Evolutionary conservation across 1,140 invertebrate genomes (phyloP).

Genomic region (Drosophila bocki): DNA sequence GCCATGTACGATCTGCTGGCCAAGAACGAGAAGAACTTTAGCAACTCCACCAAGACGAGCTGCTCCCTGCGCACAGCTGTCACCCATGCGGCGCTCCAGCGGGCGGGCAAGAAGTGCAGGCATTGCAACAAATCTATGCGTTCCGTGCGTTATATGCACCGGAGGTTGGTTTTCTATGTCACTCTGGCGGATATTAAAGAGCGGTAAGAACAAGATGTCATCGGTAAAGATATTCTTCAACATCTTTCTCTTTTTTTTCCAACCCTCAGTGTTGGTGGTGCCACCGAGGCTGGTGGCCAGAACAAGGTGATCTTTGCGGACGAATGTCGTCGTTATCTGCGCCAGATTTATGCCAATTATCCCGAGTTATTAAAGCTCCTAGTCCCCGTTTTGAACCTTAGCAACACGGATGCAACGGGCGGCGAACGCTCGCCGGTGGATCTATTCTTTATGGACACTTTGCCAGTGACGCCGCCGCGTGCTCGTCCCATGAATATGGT

Average conservation of each 20-base stretch:
- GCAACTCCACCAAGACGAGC: slow-evolving; percentile 86
- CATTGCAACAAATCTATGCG: slow-evolving; percentile 88
- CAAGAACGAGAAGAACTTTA: slow-evolving; percentile 56
- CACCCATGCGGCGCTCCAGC: slow-evolving; percentile 86
- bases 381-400: slow-evolving; percentile 89
- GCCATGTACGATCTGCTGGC: slow-evolving; percentile 61
- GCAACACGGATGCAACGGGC: slow-evolving; percentile 66
- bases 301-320: slow-evolving; percentile 86
- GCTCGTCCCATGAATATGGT: slow-evolving; percentile 92
- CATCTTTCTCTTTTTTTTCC: neutral
- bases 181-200: slow-evolving; percentile 84
- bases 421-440: slow-evolving; percentile 90
- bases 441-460: slow-evolving; percentile 93
- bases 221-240: neutral
- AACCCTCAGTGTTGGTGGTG: slow-evolving; percentile 42
- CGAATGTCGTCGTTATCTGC: slow-evolving; percentile 90
- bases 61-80: slow-evolving; percentile 88
- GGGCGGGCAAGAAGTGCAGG: slow-evolving; percentile 87
- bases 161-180: slow-evolving; percentile 87
- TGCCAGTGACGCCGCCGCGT: slow-evolving; percentile 94
- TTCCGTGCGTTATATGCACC: slow-evolving; percentile 88
- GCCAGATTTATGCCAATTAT: slow-evolving; percentile 92
- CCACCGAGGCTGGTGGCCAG: slow-evolving; percentile 51
- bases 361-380: slow-evolving; percentile 89
- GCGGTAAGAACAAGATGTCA: slow-evolving; percentile 26